Evolutionary conservation across 2,888 invertebrate genomes (phyloP), one percentile per base, ranked within the genome.

Genomic region (Noctua janthe): DNA sequence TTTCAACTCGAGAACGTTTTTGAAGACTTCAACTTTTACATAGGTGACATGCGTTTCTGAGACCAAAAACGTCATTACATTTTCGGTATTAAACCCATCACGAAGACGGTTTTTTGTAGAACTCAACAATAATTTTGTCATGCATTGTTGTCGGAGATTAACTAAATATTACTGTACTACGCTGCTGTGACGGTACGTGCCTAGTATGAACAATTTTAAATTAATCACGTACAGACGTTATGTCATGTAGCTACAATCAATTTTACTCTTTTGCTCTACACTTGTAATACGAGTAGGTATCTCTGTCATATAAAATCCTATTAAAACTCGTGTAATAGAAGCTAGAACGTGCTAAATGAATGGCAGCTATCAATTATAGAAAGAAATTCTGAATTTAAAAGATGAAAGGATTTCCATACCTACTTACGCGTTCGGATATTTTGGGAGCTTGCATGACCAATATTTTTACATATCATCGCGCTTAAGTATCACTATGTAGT

Each of bases 161-260:
- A 43, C 23, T 47, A n/a, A 49, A 54, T 76, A n/a, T 59, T n/a
- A n/a, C n/a, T 59, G n/a, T 70, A 56, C 29, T 49, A 82, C 49
- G 77, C 64, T 39, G 64, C 49, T 59, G 29, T 72, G 29, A 8
- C 47, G 23, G 62, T 17, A 72, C 82, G 72, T 78, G 62, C 49
- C 62, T 51, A 79, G 73, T 73, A 13, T 73, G 67, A 64, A 78
- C 35, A 49, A 79, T 78, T 82, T 70, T 35, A 78, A 82, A 83
- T 82, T 83, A 70, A 82, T 82, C 82, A 83, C 82, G 82, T 82
- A 83, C 78, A 23, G 29, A 47, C 47, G 47, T n/a, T 47, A 69
- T 47, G 66, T 43, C 59, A 39, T 49, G 54, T 70, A 23, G 43
- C 20, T 67, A 43, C 66, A 1, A 81, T 82, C 39, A 72, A 54